Evolutionary conservation across 2,797 vertebrate genomes (phyloP), one percentile per base, ranked within the genome.

Genomic region (Melanotaenia nigrans): DNA sequence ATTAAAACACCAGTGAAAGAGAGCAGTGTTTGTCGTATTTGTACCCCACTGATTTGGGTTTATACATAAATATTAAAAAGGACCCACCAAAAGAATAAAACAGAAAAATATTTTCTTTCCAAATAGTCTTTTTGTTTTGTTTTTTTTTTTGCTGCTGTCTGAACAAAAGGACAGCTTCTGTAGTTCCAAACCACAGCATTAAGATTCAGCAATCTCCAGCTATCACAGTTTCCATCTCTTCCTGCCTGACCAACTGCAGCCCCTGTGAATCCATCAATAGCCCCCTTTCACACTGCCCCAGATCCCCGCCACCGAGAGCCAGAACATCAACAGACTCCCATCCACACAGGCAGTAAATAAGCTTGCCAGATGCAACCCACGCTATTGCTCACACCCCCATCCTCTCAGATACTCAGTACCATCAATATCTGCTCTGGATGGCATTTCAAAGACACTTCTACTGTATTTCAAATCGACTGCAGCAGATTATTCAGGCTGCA

Each of bases 341-440:
- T 74, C 73, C 60, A 13, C 71, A 66, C 81, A 65, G 67, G 47
- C 85, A 68, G 83, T 69, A 87, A 90, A 87, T 83, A 85, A 78
- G 84, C n/a, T 61, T 63, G 75, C 81, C 83, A 84, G 80, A 82
- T 58, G 56, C 71, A 81, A 68, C 65, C 68, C 18, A 84, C 67
- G 78, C 71, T 70, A 59, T 3, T 68, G 75, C 60, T n/a, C 73
- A 24, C 53, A 45, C 66, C 20, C 40, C 4, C 40, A 2, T 8
- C 18, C 56, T 65, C 65, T n/a, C 64, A 80, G 32, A 78, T 32
- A 32, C 25, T 61, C 56, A 6, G 5, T 65, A 58, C 73, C 14
- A 54, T 66, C 68, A 53, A 70, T 73, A 81, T 74, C 79, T 33
- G 67, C 73, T 28, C 62, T n/a, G 18, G 51, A 70, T 68, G 38